Percentiles rank a stretch among this genome's conserved stretches.
phyloP scores from a whole-genome alignment of 1,140 invertebrate genomes.

The Lerema accius region DNA sequence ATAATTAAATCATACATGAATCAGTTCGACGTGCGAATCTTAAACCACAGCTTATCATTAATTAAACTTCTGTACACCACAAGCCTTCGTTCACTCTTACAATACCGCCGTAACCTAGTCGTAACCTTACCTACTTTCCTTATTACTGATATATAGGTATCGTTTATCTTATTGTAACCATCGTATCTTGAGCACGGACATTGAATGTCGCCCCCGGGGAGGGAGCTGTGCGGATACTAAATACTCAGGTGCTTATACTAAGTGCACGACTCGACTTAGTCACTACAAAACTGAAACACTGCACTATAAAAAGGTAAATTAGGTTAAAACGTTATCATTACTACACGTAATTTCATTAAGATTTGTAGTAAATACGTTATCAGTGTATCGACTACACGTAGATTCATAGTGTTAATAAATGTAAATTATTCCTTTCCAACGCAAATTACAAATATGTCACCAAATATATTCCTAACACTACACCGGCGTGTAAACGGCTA shows the following conservation, averaged over 20 bases:
- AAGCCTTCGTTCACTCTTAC: constrained; percentile 33
- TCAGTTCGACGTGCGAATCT: constrained; percentile 35
- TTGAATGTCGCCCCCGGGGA: constrained; percentile 16
- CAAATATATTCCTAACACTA: no score
- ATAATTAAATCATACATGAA: constrained; percentile 41
- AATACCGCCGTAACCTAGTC: constrained; percentile 19
- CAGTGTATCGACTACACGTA: no score
- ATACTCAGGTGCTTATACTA: constrained; percentile 13
- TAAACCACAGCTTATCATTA: constrained; percentile 42
- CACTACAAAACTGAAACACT: neutral
- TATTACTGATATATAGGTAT: constrained; percentile 17
- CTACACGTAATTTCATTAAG: no score
- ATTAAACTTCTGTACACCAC: constrained; percentile 45
- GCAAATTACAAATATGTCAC: no score
- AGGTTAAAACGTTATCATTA: neutral
- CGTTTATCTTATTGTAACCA: constrained; percentile 7
- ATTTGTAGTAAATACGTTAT: no score
- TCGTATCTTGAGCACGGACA: constrained; percentile 16
- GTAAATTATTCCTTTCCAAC: no score
- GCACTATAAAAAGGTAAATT: neutral
- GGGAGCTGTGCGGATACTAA: neutral
- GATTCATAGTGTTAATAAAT: no score
- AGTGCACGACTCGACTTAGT: constrained; percentile 12
- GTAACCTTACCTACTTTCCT: constrained; percentile 9
- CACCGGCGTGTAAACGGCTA: neutral